A percentile compares a stretch with the other conserved stretches of the same genome.
Conservation (phyloP, 64 coral and sea anemone genomes). For the Actinia tenebrosa region DNA sequence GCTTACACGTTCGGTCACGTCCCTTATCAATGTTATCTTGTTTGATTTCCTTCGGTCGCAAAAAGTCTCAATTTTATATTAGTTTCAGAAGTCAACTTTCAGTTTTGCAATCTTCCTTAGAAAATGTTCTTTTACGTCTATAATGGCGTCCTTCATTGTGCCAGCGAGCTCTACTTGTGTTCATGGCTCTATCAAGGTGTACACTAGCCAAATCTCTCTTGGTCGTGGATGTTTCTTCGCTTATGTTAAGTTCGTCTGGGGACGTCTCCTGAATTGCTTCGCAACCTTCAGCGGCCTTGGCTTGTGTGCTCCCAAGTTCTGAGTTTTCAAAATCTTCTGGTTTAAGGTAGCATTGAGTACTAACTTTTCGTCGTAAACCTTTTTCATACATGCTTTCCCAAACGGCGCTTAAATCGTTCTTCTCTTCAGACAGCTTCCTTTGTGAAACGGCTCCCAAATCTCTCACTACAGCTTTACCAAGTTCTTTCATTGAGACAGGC, state of each 20-base stretch:
- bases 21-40: background rate
- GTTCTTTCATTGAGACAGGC: conserved; percentile 30
- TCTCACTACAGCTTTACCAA: conserved; percentile 7
- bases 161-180: background rate
- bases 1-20: background rate
- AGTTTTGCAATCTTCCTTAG: background rate
- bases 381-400: conserved; percentile 34
- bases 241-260: background rate
- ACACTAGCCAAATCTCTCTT: conserved; percentile 20
- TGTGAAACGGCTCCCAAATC: conserved; percentile 27
- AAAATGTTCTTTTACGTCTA: background rate
- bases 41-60: background rate
- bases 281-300: background rate
- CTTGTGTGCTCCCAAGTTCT: background rate
- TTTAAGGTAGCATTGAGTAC: conserved; percentile 12
- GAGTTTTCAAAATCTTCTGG: conserved; percentile 1
- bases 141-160: conserved; percentile 7
- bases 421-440: conserved; percentile 13
- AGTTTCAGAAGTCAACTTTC: background rate
- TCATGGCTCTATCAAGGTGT: conserved; percentile 20
- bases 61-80: background rate
- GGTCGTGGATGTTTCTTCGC: too few relatives aligned
- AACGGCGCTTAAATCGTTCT: conserved; percentile 7
- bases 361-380: conserved; percentile 19
- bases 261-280: background rate